Base-by-base conservation (phyloP, 2,888 invertebrate species). In the Drosophila eohydei region DNA sequence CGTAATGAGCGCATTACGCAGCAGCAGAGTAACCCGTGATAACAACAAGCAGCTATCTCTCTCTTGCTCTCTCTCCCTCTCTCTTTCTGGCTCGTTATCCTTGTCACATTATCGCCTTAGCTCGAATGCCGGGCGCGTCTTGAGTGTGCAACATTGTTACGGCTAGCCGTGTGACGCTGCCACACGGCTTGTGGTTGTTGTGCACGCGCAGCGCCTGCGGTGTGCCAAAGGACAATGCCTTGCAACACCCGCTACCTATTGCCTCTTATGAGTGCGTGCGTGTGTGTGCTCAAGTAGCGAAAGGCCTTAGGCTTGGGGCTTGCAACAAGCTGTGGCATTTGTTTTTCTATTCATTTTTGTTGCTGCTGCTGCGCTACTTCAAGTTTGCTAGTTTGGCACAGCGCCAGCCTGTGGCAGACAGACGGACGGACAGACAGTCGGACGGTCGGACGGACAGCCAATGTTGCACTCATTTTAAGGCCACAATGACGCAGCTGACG, bases 41-140 rank as follows among this genome's bases (percentile, higher is more conserved):
- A 83, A 86, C 73, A 83, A 82, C 71, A 85, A 77, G 80, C 75
- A 60, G 56, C 52, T 74, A 57, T 51, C 21, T 16, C 51, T 50
- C 50, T 11, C 7, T 2, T n/a, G 0, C 34, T 12, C 26, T 7
- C n/a, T 0, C 50, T 30, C 46, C 65, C 36, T 30, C 32, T 11
- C 1, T 14, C 9, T 3, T 7, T n/a, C 26, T 56, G 71, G 57
- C 81, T 89, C 81, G 85, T 88, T 88, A 90, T 88, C 88, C 88
- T 89, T 88, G 90, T 83, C 90, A 85, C 90, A 90, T 88, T 88
- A 88, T 83, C 90, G 86, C 88, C 81, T 85, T 78, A 78, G 79
- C 83, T 79, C 72, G 50, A 83, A 86, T 87, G 74, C 89, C 79
- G 71, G 59, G 78, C 80, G 83, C 88, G 67, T 80, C 83, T 89